Conservation (phyloP, 2,888 invertebrate species). For the Taphrorychus bicolor region DNA sequence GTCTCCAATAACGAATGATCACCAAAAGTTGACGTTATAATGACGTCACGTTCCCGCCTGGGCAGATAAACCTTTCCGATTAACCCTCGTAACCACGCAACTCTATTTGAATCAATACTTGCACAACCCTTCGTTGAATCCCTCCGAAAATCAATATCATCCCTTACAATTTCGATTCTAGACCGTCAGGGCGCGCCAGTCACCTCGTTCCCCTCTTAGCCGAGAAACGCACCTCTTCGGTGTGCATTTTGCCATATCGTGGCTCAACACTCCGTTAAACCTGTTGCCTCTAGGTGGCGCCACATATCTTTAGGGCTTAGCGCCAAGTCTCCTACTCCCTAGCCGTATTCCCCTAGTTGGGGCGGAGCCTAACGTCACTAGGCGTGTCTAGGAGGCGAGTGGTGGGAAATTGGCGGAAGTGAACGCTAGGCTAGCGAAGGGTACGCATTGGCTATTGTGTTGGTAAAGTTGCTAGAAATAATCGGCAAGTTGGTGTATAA, state of each 20-base stretch:
- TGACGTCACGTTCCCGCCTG: too few relatives aligned
- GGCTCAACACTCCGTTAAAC: not conserved
- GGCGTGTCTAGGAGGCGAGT: constrained; percentile 28
- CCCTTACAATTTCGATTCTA: not conserved
- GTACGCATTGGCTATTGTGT: not conserved
- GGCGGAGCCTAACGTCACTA: constrained; percentile 28
- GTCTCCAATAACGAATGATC: too few relatives aligned
- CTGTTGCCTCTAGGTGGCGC: constrained; percentile 18
- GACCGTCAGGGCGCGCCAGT: constrained; percentile 25
- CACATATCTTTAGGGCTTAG: not conserved
- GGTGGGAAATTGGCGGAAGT: constrained; percentile 33
- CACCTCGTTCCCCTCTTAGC: constrained; percentile 10
- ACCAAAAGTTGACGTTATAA: too few relatives aligned
- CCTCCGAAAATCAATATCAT: constrained; percentile 12
- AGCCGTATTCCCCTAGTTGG: constrained; percentile 25
- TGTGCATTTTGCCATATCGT: constrained; percentile 33
- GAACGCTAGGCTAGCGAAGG: constrained; percentile 14
- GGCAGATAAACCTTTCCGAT: constrained; percentile 7
- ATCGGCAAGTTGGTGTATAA: not conserved
- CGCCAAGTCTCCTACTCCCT: constrained; percentile 4
- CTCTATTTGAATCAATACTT: not conserved
- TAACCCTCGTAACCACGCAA: constrained; percentile 16
- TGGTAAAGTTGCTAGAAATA: not conserved
- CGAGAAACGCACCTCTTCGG: constrained; percentile 11
- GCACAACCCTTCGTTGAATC: constrained; percentile 7